These are phyloP conservation scores for Anolis carolinensis DNA, from an alignment of 2,113 vertebrate species.

Conservation along the genomic window DNA sequence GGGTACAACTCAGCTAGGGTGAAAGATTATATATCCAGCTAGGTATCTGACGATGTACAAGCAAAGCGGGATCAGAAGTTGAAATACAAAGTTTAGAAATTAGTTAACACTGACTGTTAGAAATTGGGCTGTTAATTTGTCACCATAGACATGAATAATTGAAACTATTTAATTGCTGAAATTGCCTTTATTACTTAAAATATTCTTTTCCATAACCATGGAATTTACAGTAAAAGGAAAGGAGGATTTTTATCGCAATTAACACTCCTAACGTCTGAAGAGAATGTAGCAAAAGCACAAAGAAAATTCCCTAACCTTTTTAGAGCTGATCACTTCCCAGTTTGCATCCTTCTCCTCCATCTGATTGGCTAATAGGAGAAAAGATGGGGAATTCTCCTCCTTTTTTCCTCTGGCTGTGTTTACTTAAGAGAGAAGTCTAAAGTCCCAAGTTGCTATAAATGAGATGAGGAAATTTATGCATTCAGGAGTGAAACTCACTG, in stretches of 20 bases:
- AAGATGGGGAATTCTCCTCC: neutral
- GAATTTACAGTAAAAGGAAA: no score
- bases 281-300: neutral
- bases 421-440: neutral
- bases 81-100: no score
- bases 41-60: no score
- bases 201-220: no score
- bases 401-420: neutral
- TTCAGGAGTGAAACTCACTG: neutral
- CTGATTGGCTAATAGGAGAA: neutral
- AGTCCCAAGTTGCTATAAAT: neutral
- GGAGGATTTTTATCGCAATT: no score
- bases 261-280: neutral
- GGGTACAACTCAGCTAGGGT: neutral
- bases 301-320: neutral
- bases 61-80: no score
- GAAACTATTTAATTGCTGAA: no score
- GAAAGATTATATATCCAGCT: neutral
- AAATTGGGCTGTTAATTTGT: no score
- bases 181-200: no score
- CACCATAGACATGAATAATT: no score
- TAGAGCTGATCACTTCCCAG: neutral
- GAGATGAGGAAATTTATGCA: neutral
- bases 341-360: neutral
- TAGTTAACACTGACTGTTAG: no score